These are phyloP conservation scores for Brachystomella parvula DNA, from an alignment of 1,140 invertebrate genomes.

Conservation along the genomic window DNA sequence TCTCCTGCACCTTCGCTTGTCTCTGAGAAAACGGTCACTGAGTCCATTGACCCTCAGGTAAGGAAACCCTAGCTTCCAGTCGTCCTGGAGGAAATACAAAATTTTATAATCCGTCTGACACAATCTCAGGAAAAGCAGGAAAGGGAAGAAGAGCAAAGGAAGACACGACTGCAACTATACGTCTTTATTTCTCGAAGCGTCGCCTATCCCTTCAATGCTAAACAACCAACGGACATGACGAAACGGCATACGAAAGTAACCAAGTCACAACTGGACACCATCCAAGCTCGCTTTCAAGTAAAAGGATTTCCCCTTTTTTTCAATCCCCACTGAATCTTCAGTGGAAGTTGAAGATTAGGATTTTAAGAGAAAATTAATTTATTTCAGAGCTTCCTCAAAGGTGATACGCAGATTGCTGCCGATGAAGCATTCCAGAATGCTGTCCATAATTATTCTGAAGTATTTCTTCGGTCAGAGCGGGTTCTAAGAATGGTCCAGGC, in stretches of 20 bases:
- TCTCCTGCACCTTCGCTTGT: conserved; percentile 73
- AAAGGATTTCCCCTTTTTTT: neutral
- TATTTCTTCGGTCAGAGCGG: conserved; percentile 93
- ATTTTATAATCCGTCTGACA: neutral
- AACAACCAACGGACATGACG: conserved; percentile 97
- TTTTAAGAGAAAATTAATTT: no score
- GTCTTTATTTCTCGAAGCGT: conserved; percentile 97
- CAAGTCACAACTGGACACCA: conserved; percentile 89
- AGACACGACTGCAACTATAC: conserved; percentile 88
- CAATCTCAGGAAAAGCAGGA: conserved; percentile 65
- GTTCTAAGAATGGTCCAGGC: conserved; percentile 87
- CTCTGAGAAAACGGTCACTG: conserved; percentile 60
- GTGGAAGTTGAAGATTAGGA: neutral
- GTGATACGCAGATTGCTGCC: conserved; percentile 94
- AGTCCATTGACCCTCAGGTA: conserved; percentile 38
- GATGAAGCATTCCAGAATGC: conserved; percentile 99
- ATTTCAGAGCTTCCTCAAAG: conserved; percentile 73
- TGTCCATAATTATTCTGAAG: conserved; percentile 93
- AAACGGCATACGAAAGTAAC: conserved; percentile 85
- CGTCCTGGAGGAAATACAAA: neutral
- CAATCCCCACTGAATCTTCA: neutral
- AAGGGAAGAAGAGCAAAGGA: conserved; percentile 84
- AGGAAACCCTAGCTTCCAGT: neutral
- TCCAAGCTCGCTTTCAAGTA: conserved; percentile 89
- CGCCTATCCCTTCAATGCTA: conserved; percentile 98